Base-by-base conservation (phyloP, 2,888 invertebrate species). In the Cephus nigrinus region DNA sequence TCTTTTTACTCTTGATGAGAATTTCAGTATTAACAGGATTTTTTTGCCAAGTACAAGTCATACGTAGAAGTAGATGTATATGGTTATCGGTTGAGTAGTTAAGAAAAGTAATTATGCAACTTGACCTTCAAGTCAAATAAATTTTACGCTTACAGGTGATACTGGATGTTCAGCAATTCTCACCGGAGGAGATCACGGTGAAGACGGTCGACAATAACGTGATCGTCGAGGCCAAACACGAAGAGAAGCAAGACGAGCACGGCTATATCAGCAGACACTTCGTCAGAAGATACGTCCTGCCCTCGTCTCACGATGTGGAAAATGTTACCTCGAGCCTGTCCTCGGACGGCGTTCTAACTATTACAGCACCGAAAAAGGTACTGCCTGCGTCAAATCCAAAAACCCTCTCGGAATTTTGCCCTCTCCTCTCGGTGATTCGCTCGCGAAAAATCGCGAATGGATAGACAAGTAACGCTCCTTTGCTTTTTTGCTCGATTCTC, bases 191-290 rank as follows among this genome's bases (percentile, higher is more conserved):
- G 83, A 91, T 93, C 81, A 89, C 89, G 69, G 92, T 93, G 81
- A 93, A 93, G 85, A 90, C 92, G 69, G 86, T 88, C 79, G 92
- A 92, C 82, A 91, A 92, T 81, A 87, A 88, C 81, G 88, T 93
- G 73, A 89, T 92, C 55, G 91, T 93, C 71, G 92, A 92, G 81
- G 93, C 92, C 76, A 92, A 92, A 83, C 93, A 93, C 87, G 92
- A 92, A 82, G 93, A 93, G 84, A 91, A 88, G 82, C 89, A 90
- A 80, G 93, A 93, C 84, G 92, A 93, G 81, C 92, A 92, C 88
- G 93, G 93, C 35, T 92, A 88, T 84, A 90, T 93, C 82, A 91
- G 92, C 81, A 87, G 93, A 78, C 92, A 92, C 85, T 93, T 93
- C 84, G 90, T 91, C 74, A 88, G 93, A 73, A 90, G 92, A 83